These are phyloP conservation scores for Erpobdella octoculata DNA, from an alignment of 2,888 invertebrate genomes.

Conservation along the genomic window DNA sequence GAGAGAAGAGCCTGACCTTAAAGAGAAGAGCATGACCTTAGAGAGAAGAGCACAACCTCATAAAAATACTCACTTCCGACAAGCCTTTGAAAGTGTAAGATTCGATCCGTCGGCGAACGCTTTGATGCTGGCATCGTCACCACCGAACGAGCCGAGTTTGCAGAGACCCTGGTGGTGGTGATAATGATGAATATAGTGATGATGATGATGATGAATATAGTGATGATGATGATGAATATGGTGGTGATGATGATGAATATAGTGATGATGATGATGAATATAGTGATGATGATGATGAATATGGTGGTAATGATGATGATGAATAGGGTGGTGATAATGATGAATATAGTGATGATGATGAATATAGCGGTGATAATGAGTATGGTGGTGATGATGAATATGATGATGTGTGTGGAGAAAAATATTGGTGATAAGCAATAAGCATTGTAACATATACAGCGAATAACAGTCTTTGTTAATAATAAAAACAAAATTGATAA, in stretches of 20 bases:
- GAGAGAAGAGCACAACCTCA: constrained; percentile 1
- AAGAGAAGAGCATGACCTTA: background rate
- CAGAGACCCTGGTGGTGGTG: constrained; percentile 65
- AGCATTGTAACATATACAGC: background rate
- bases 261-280: no score
- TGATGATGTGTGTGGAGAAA: background rate
- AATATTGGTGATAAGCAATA: background rate
- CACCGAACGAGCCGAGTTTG: constrained; percentile 82
- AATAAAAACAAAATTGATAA: background rate
- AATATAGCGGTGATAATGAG: background rate
- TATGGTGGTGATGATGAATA: background rate
- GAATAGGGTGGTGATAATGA: background rate
- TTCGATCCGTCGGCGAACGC: constrained; percentile 94
- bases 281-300: background rate
- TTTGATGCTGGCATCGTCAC: constrained; percentile 83
- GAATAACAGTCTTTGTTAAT: background rate
- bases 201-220: background rate
- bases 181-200: no score
- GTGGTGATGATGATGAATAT: background rate
- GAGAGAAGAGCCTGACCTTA: no score
- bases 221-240: background rate
- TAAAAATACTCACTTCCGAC: constrained; percentile 67
- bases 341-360: background rate
- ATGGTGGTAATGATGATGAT: background rate
- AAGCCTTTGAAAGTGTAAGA: constrained; percentile 82